phyloP scores from a whole-genome alignment of 64 coral and sea anemone species.

The Dendrophyllia cribrosa region DNA sequence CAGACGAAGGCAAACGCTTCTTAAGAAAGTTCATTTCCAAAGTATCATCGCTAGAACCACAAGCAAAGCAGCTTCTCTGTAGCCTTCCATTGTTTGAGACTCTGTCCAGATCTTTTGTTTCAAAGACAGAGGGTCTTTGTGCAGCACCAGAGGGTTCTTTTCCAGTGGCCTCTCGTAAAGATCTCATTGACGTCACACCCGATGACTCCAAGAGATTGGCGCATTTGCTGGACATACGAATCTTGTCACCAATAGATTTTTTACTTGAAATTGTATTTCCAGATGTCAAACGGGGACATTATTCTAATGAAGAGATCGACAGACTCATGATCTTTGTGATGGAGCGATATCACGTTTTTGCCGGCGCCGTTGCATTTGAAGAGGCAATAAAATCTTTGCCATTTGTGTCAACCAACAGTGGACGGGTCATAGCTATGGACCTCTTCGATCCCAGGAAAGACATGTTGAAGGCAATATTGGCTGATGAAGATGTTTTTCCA shows the following conservation, averaged over 20 bases:
- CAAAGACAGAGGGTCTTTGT: neutral
- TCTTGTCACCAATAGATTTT: neutral
- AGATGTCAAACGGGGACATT: neutral
- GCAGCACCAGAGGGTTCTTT: neutral
- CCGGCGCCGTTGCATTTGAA: slow-evolving; percentile 22
- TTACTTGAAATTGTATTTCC: slow-evolving; percentile 20
- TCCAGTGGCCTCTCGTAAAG: neutral
- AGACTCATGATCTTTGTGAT: slow-evolving; percentile 58
- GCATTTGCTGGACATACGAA: neutral
- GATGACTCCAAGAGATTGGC: neutral
- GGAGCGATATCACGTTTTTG: slow-evolving; percentile 43
- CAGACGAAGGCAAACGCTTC: slow-evolving; percentile 54
- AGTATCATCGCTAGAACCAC: neutral
- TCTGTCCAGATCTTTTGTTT: neutral
- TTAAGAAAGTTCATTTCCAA: slow-evolving; percentile 60
- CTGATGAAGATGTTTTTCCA: slow-evolving; percentile 59
- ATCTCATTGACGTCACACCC: neutral
- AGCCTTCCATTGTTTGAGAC: slow-evolving; percentile 69
- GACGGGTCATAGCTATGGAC: neutral
- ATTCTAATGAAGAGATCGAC: slow-evolving; percentile 61
- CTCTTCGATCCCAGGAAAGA: slow-evolving; percentile 49
- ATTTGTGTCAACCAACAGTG: neutral
- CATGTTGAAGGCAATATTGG: neutral
- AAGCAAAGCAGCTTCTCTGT: slow-evolving; percentile 20
- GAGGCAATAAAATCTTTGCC: neutral